Evolutionary conservation across 1,140 invertebrate species (phyloP).

Genomic region (Lutraria rhynchaena): DNA sequence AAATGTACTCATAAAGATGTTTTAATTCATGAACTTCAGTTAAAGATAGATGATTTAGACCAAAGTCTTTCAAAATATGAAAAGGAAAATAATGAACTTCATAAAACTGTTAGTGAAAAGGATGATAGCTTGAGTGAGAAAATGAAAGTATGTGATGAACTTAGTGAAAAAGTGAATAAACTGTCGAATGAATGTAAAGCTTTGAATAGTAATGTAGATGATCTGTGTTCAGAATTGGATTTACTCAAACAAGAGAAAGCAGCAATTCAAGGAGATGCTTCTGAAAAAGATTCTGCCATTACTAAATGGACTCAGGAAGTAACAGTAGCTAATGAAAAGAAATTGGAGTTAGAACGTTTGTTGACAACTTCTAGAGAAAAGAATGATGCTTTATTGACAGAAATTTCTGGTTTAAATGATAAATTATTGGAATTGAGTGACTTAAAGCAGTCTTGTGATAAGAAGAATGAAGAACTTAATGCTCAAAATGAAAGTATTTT

Average conservation of each 20-base stretch:
- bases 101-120: background rate
- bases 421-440: conserved; percentile 19
- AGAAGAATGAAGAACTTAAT: background rate
- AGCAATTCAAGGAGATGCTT: conserved; percentile 10
- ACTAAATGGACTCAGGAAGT: conserved; percentile 7
- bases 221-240: conserved; percentile 34
- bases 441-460: background rate
- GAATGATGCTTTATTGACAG: background rate
- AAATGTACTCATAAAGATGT: conserved; percentile 28
- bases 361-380: background rate
- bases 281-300: conserved; percentile 35
- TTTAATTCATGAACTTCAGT: conserved; percentile 24
- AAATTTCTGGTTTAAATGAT: background rate
- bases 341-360: conserved; percentile 6
- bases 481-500: conserved; percentile 1
- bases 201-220: background rate
- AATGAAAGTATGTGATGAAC: background rate
- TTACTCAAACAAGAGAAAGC: conserved; percentile 29
- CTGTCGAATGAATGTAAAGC: background rate
- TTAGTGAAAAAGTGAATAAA: background rate
- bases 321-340: conserved; percentile 1
- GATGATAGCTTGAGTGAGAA: background rate
- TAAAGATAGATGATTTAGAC: conserved; percentile 25
- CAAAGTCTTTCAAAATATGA: conserved; percentile 26
- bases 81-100: background rate